These are phyloP conservation scores for Chaenogobius annularis DNA, from an alignment of 2,113 vertebrate genomes.

Conservation along the genomic window DNA sequence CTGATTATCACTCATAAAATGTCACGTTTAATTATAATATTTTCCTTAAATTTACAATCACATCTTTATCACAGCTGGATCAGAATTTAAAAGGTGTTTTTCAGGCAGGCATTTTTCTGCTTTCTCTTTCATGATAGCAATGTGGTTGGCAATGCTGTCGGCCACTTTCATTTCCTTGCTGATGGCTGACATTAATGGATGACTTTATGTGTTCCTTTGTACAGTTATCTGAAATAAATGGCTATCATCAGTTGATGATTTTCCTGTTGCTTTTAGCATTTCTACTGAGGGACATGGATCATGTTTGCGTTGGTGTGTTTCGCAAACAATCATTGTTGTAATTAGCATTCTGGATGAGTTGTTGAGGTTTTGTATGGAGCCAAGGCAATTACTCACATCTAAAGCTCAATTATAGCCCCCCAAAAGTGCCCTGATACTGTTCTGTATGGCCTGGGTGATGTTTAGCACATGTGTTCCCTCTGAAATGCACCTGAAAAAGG, in stretches of 20 bases:
- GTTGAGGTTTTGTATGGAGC: background rate
- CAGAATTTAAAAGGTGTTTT: constrained; percentile 14
- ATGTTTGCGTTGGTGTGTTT: constrained; percentile 4
- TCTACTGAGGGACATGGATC: background rate
- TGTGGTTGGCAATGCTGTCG: constrained; percentile 30
- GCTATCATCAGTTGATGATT: constrained; percentile 22
- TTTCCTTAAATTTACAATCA: background rate
- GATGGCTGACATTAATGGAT: constrained; percentile 41
- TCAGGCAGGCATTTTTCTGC: constrained; percentile 14
- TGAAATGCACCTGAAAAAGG: background rate
- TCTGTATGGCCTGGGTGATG: constrained; percentile 6
- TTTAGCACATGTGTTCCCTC: background rate
- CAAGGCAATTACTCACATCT: constrained; percentile 3
- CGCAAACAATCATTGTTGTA: constrained; percentile 1
- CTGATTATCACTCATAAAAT: too few relatives aligned
- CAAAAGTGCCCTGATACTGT: background rate
- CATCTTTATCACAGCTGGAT: constrained; percentile 9
- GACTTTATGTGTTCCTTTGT: constrained; percentile 35
- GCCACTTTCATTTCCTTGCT: constrained; percentile 38
- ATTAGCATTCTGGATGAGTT: constrained; percentile 1
- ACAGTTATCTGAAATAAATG: constrained; percentile 48
- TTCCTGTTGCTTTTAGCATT: constrained; percentile 28
- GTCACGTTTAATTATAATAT: too few relatives aligned
- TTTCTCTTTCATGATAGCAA: constrained; percentile 7
- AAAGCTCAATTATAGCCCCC: constrained; percentile 2